Percentiles rank a stretch among this genome's conserved stretches.
Conservation (phyloP, 2,888 invertebrate genomes). For the Cheilosia urbana region DNA sequence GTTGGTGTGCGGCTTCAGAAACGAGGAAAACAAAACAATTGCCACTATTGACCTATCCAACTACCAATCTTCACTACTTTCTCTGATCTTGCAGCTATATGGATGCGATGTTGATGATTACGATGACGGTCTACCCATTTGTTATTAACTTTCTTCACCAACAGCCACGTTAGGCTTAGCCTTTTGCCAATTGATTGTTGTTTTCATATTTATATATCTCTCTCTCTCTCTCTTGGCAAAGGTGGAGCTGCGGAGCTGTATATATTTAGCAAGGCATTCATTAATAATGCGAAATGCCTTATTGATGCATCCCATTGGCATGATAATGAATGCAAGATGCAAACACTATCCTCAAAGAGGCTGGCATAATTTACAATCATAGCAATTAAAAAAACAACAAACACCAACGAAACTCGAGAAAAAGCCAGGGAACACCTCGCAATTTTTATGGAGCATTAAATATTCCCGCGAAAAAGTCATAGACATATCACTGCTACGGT, state of each 20-base stretch:
- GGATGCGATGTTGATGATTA: conserved; percentile 63
- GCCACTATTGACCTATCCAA: conserved; percentile 73
- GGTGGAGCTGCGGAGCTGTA: conserved; percentile 18
- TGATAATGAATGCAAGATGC: conserved; percentile 36
- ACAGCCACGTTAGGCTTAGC: conserved; percentile 45
- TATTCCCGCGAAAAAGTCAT: conserved; percentile 39
- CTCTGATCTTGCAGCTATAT: conserved; percentile 71
- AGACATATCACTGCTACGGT: conserved; percentile 21
- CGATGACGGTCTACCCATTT: conserved; percentile 65
- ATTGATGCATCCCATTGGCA: conserved; percentile 32
- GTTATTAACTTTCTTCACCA: conserved; percentile 75
- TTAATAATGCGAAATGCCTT: neutral
- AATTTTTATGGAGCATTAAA: conserved; percentile 33
- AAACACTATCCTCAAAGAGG: conserved; percentile 14
- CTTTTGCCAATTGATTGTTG: conserved; percentile 24
- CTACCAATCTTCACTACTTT: conserved; percentile 73
- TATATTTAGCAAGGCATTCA: conserved; percentile 23
- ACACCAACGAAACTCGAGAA: neutral
- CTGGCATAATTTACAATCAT: conserved; percentile 18
- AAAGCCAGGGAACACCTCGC: neutral
- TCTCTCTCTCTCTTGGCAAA: conserved; percentile 4
- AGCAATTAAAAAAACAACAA: conserved; percentile 17
- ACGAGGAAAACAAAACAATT: conserved; percentile 66
- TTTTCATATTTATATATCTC: conserved; percentile 14
- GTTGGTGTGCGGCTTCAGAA: conserved; percentile 21